Evolutionary conservation across 2,113 vertebrate species (phyloP).

Genomic region (Nicator chloris): DNA sequence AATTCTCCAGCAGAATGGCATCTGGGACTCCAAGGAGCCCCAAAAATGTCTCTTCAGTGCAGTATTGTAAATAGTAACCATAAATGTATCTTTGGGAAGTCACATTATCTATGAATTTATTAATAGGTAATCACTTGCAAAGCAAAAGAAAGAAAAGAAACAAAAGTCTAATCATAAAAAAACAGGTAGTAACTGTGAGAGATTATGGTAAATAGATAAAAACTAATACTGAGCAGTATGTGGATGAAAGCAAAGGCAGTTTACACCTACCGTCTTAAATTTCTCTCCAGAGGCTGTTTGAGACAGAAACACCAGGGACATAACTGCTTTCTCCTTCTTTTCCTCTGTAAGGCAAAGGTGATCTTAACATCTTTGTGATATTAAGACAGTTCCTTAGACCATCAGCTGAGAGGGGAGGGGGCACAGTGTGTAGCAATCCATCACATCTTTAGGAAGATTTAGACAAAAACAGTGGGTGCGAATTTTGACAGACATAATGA

Average conservation of each 20-base stretch:
- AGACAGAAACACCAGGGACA: background rate
- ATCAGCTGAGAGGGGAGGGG: background rate
- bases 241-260: background rate
- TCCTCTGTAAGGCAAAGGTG: background rate
- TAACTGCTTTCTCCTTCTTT: background rate
- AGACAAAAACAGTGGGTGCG: background rate
- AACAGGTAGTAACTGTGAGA: background rate
- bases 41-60: background rate
- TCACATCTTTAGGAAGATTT: fast-evolving
- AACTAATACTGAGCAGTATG: background rate
- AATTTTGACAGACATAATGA: background rate
- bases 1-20: background rate
- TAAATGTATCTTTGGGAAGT: background rate
- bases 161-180: background rate
- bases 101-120: background rate
- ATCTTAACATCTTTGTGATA: background rate
- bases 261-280: background rate
- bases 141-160: background rate
- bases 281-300: background rate
- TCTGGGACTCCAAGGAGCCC: background rate
- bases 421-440: background rate
- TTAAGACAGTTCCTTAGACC: background rate
- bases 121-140: background rate
- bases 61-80: background rate
- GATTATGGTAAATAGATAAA: background rate